phyloP scores from a whole-genome alignment of 92 coral and sea anemone species.

The Parazoanthus darwini region DNA sequence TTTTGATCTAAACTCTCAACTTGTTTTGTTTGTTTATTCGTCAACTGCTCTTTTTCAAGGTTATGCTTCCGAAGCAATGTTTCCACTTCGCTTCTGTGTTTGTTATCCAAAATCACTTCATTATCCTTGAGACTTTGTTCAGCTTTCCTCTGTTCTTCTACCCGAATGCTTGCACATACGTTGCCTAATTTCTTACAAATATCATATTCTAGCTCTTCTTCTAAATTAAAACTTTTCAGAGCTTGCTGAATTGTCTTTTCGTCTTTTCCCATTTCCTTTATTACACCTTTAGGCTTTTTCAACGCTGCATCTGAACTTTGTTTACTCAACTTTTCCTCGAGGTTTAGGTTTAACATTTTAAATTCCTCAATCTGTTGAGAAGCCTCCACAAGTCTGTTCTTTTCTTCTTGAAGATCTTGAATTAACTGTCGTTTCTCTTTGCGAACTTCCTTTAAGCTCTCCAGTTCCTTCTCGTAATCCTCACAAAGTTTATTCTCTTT shows the following conservation, averaged over 20 bases:
- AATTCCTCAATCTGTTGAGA: slow-evolving; percentile 55
- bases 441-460: slow-evolving; percentile 42
- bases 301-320: not conserved
- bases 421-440: slow-evolving; percentile 47
- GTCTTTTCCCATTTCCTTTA: not conserved
- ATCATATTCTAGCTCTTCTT: not conserved
- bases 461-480: slow-evolving; percentile 49
- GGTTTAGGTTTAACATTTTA: slow-evolving; percentile 56
- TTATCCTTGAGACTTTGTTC: slow-evolving; percentile 8
- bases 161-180: slow-evolving; percentile 12
- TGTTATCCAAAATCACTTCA: slow-evolving; percentile 40
- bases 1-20: slow-evolving; percentile 49
- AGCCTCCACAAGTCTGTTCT: slow-evolving; percentile 51
- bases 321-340: slow-evolving; percentile 50
- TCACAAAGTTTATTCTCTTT: slow-evolving; percentile 52
- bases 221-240: slow-evolving; percentile 10
- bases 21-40: slow-evolving; percentile 53
- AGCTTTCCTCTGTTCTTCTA: slow-evolving; percentile 28
- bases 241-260: not conserved
- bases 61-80: slow-evolving; percentile 50
- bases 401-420: slow-evolving; percentile 53
- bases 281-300: slow-evolving; percentile 6
- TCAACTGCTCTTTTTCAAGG: slow-evolving; percentile 62
- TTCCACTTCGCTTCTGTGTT: slow-evolving; percentile 41
- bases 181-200: not conserved